Evolutionary conservation across 1,140 invertebrate genomes (phyloP).

Genomic region (Trichonephila clavipes): DNA sequence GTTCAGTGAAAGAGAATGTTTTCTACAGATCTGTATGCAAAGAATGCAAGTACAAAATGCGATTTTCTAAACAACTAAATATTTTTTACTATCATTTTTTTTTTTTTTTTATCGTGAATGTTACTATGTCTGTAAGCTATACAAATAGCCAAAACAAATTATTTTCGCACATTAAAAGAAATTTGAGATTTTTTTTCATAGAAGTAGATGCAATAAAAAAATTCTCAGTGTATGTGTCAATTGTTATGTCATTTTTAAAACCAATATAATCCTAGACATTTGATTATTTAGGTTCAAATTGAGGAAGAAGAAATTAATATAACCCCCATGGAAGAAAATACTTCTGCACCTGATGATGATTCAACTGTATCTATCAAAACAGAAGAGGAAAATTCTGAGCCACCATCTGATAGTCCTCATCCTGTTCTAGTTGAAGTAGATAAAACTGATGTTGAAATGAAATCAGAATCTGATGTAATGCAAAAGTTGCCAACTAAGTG

Average conservation of each 20-base stretch:
- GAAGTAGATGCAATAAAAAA: too few species aligned
- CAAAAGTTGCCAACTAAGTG: conserved; percentile 38
- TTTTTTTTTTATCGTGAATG: too few species aligned
- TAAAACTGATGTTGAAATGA: conserved; percentile 13
- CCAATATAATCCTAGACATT: background rate
- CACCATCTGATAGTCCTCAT: background rate
- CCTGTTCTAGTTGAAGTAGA: background rate
- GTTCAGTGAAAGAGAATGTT: too few species aligned
- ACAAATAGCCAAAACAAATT: too few species aligned
- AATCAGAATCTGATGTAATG: background rate
- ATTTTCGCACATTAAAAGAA: too few species aligned
- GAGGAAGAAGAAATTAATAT: background rate
- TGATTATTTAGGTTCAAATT: background rate
- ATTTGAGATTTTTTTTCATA: too few species aligned
- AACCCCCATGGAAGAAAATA: background rate
- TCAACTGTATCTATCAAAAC: conserved; percentile 20
- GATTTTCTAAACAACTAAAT: too few species aligned
- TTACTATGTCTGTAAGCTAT: too few species aligned
- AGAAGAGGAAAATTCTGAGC: conserved; percentile 20
- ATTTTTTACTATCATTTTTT: too few species aligned
- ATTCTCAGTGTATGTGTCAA: background rate
- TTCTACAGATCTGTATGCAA: too few species aligned
- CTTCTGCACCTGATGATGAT: background rate
- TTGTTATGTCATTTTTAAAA: too few species aligned
- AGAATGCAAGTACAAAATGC: too few species aligned